These are phyloP conservation scores for Lysandra coridon DNA, from an alignment of 2,888 invertebrate genomes.

Conservation along the genomic window DNA sequence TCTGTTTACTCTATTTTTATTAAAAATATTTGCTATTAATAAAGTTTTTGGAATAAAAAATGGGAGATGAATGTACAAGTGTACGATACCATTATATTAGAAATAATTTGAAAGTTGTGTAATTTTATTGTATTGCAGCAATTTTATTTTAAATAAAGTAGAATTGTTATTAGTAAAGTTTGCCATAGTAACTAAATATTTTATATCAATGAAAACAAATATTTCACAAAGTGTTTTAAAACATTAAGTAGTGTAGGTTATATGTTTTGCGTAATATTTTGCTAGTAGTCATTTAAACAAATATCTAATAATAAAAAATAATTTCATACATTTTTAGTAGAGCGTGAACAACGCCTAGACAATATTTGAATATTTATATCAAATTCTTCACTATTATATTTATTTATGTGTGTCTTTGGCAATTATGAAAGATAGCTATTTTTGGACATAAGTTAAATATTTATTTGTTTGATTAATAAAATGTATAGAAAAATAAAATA, in stretches of 20 bases:
- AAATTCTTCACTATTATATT: background rate
- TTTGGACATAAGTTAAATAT: too few species aligned
- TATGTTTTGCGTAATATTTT: background rate
- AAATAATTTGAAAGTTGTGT: too few species aligned
- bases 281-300: background rate
- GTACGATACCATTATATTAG: too few species aligned
- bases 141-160: too few species aligned
- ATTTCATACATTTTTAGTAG: constrained; percentile 1
- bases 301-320: background rate
- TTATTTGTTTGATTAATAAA: too few species aligned
- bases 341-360: constrained; percentile 5
- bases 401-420: background rate
- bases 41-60: too few species aligned
- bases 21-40: background rate
- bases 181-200: too few species aligned
- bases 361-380: constrained; percentile 6
- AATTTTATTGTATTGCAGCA: too few species aligned
- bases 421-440: background rate
- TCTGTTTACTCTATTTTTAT: background rate
- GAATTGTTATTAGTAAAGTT: background rate
- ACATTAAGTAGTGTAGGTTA: background rate
- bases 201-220: too few species aligned
- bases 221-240: too few species aligned
- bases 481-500: too few species aligned
- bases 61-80: too few species aligned